Evolutionary conservation across 1,140 invertebrate species (phyloP), one percentile per base, ranked within the genome.

Genomic region (Sitophilus oryzae): DNA sequence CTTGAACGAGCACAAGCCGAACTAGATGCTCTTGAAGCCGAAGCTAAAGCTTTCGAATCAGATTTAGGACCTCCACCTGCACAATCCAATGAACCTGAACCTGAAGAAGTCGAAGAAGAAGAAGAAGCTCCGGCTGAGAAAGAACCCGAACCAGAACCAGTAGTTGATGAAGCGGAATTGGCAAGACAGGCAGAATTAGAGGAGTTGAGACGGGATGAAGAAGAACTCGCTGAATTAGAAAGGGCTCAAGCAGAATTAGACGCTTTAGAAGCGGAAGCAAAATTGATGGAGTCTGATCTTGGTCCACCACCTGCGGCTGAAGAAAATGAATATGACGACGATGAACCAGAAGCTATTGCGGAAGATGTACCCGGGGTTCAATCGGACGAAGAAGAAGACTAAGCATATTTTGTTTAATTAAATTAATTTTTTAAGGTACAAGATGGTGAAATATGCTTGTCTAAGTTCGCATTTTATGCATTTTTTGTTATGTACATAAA

Each of bases 1-100:
- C 41, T 52, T 16, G 62, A 53, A 8, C 45, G 22, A 36, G 78
- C 80, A 71, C 79, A 82, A 64, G 77, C 76, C 6, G 80, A 82
- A 66, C 49, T 77, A 18, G 76, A 74, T 2, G 81, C 80, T 52
- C 75, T 79, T 38, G 74, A 74, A 36, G 76, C 75, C 34, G 77
- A 80, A 22, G 78, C 80, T 25, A 8, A 71, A 71, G 43, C 70
- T 76, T 30, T 30, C 56, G 73, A 67, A 53, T 68, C 22, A 48
- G 34, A 60, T 37, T 49, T 19, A 36, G 58, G 60, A 52, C 35
- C 58, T 6, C 51, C 51, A 63, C 73, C 71, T 52, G 54, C 59
- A 25, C 56, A 58, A 46, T 60, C 60, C 14, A 58, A 62, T 41
- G 43, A 62, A 16, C 72, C 74, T 56, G 61, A 55, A 25, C 36